Conservation (phyloP, 2,888 invertebrate genomes). For the Sminthurinus aureus region DNA sequence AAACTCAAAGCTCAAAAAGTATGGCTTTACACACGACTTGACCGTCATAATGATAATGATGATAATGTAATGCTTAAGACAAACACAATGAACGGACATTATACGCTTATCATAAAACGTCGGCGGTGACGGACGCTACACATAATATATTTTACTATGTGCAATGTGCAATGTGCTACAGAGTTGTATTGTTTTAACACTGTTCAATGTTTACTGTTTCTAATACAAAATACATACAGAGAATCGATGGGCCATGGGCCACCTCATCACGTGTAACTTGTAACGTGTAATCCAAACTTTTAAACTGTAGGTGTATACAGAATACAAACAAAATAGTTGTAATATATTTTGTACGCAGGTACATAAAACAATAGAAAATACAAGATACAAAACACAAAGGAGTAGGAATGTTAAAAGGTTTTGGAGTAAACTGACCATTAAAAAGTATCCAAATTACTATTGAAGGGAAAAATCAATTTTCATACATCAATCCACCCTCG, state of each 20-base stretch:
- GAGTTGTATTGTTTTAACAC: no score
- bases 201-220: no score
- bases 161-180: no score
- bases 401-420: background rate
- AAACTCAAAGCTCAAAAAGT: background rate
- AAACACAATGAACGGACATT: background rate
- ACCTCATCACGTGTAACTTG: background rate
- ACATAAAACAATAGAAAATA: background rate
- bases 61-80: background rate
- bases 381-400: background rate
- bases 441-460: conserved; percentile 29
- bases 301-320: background rate
- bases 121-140: background rate
- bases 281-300: conserved; percentile 10
- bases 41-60: background rate
- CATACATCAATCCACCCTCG: conserved; percentile 25
- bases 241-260: background rate
- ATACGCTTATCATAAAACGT: background rate
- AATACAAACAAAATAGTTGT: background rate
- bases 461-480: conserved; percentile 28
- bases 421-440: conserved; percentile 21
- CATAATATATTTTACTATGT: background rate
- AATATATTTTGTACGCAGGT: no score
- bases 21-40: background rate
- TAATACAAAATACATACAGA: background rate